These are phyloP conservation scores for Pteropus rufus DNA, from an alignment of 2,797 vertebrate species.

Conservation along the genomic window DNA sequence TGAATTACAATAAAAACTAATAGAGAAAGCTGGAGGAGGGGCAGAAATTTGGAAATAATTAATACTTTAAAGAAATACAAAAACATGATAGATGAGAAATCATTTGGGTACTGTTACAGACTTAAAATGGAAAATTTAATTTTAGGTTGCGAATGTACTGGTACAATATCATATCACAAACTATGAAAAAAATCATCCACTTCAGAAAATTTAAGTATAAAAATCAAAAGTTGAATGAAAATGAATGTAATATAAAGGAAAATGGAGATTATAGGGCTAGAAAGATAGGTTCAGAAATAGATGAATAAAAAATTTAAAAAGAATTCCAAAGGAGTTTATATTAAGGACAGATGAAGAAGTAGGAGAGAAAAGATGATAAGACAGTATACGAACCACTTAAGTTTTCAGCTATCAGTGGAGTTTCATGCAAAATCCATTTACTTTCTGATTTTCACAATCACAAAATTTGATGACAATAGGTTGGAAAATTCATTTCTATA, in stretches of 20 bases:
- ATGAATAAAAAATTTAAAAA: not conserved
- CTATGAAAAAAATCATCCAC: not conserved
- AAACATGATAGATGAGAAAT: not conserved
- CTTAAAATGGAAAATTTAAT: not conserved
- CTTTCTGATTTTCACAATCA: not conserved
- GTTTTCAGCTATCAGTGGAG: not conserved
- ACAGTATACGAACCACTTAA: not conserved
- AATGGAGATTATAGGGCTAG: not conserved
- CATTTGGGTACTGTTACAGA: not conserved
- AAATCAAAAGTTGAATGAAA: conserved; percentile 21
- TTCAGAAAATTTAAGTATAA: not conserved
- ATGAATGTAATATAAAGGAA: not conserved
- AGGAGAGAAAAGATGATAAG: not conserved
- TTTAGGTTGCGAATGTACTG: not conserved
- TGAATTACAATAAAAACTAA: not conserved
- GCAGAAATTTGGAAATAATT: not conserved
- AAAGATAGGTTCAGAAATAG: not conserved
- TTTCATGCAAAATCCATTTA: not conserved
- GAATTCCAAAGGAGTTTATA: not conserved
- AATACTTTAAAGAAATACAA: not conserved
- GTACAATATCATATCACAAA: not conserved
- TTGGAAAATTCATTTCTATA: not conserved
- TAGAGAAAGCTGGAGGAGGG: not conserved
- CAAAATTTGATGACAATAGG: not conserved
- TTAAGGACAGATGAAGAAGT: not conserved